Evolutionary conservation across 2,113 vertebrate genomes (phyloP).

Genomic region (Oncorhynchus tshawytscha): DNA sequence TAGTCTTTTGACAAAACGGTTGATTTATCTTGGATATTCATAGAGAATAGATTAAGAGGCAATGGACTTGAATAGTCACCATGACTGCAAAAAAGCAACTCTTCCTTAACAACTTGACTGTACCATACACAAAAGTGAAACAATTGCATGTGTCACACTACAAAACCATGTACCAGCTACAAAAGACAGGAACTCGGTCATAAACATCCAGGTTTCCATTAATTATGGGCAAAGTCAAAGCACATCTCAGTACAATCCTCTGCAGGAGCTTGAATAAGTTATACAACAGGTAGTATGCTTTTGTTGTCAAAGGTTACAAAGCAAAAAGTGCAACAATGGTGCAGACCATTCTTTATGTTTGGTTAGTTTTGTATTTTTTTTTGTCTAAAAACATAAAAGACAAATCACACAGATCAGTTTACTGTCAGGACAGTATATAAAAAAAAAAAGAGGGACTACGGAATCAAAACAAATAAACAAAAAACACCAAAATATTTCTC

Average conservation of each 20-base stretch:
- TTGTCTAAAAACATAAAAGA: conserved; percentile 57
- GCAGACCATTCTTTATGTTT: conserved; percentile 75
- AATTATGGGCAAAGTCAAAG: conserved; percentile 57
- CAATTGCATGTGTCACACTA: conserved; percentile 50
- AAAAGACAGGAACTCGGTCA: conserved; percentile 44
- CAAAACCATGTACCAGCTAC: conserved; percentile 58
- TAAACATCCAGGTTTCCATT: conserved; percentile 56
- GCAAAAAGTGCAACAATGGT: conserved; percentile 78
- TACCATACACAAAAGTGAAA: conserved; percentile 66
- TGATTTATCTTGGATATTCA: conserved; percentile 25
- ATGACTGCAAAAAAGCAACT: conserved; percentile 51
- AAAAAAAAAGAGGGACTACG: conserved; percentile 50
- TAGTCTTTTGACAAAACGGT: conserved; percentile 51
- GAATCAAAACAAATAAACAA: conserved; percentile 58
- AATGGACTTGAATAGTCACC: conserved; percentile 44
- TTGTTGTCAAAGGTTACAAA: conserved; percentile 68
- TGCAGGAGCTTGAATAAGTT: conserved; percentile 76
- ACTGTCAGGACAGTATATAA: conserved; percentile 59
- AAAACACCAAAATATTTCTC: conserved; percentile 65
- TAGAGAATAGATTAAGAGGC: conserved; percentile 54
- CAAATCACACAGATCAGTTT: conserved; percentile 62
- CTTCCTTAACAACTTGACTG: conserved; percentile 50
- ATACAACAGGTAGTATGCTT: conserved; percentile 75
- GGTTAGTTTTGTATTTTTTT: conserved; percentile 62
- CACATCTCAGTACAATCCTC: conserved; percentile 63